Evolutionary conservation across 1,140 invertebrate species (phyloP).

Genomic region (Nixonia krombeini): DNA sequence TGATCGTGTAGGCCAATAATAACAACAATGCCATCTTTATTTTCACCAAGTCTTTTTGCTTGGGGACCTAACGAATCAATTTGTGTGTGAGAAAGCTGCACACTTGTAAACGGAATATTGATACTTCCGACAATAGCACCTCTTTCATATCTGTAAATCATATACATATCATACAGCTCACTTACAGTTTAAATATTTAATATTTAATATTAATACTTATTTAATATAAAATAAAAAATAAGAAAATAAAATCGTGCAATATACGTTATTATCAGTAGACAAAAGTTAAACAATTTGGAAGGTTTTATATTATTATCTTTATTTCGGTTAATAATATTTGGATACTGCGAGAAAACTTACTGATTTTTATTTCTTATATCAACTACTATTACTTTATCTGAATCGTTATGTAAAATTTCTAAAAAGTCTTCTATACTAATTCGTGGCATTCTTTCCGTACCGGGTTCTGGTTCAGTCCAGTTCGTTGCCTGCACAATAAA

Average conservation of each 20-base stretch:
- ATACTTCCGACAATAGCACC: conserved; percentile 84
- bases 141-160: conserved; percentile 78
- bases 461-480: conserved; percentile 66
- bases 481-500: conserved; percentile 77
- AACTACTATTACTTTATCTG: conserved; percentile 80
- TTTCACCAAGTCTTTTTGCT: conserved; percentile 73
- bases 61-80: conserved; percentile 77
- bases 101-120: conserved; percentile 87
- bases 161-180: no score
- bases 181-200: no score
- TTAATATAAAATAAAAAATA: conserved; percentile 22
- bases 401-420: conserved; percentile 77
- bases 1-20: conserved; percentile 84
- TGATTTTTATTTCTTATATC: conserved; percentile 82
- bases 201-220: no score
- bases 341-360: conserved; percentile 71
- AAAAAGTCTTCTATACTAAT: conserved; percentile 90
- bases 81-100: conserved; percentile 78
- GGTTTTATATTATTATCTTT: no score
- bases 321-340: no score
- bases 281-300: no score
- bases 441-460: conserved; percentile 75
- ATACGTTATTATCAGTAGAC: no score
- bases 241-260: no score
- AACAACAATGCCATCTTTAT: conserved; percentile 80